phyloP scores from a whole-genome alignment of 1,140 invertebrate genomes.

The Heliconius himera region DNA sequence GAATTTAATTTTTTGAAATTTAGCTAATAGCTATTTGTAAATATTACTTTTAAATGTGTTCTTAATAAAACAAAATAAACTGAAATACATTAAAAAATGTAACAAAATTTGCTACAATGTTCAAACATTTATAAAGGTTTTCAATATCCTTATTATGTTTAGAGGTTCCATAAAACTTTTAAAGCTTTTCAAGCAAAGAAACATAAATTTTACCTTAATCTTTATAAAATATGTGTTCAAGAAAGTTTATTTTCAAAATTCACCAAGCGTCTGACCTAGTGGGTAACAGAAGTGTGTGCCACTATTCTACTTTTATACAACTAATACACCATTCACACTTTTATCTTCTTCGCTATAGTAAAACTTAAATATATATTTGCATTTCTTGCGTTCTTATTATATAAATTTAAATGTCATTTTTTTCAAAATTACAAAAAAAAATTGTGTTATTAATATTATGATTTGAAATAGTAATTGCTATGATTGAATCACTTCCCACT shows the following conservation, averaged over 20 bases:
- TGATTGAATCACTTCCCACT: not conserved
- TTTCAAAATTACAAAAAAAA: no score
- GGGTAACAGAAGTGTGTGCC: constrained; percentile 23
- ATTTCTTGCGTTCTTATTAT: not conserved
- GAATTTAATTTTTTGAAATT: not conserved
- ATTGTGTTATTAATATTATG: no score
- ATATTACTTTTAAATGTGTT: no score
- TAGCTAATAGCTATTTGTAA: no score
- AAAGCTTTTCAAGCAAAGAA: no score
- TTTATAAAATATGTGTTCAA: not conserved
- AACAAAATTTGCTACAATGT: no score
- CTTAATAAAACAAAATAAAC: no score
- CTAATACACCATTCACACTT: constrained; percentile 8
- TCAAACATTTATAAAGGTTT: no score
- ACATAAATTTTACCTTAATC: not conserved
- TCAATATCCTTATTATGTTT: no score
- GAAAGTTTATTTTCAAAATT: not conserved
- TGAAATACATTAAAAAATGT: no score
- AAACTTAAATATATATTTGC: not conserved
- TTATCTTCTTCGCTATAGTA: not conserved
- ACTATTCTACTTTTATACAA: constrained; percentile 22
- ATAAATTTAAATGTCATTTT: no score
- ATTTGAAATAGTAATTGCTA: not conserved
- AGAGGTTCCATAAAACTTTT: no score
- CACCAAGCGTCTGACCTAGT: not conserved